These are phyloP conservation scores for Conchocele bisecta DNA, from an alignment of 2,888 invertebrate species.

Conservation along the genomic window DNA sequence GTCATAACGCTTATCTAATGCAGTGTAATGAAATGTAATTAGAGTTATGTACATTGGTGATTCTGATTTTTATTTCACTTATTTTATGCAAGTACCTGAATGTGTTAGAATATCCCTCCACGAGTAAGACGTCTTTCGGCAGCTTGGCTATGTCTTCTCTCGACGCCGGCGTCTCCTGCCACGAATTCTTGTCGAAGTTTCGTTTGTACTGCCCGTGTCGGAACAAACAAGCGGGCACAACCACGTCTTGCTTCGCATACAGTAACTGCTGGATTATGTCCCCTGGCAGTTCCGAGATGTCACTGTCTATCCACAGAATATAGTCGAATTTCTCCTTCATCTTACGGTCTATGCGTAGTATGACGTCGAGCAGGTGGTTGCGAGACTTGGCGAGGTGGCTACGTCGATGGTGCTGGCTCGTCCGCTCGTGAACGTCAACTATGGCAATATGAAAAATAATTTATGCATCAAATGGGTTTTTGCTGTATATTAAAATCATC, in stretches of 20 bases:
- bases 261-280: conserved; percentile 77
- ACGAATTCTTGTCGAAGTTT: conserved; percentile 77
- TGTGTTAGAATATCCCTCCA: conserved; percentile 76
- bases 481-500: too few species aligned
- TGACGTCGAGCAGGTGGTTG: conserved; percentile 68
- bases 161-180: conserved; percentile 76
- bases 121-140: conserved; percentile 64
- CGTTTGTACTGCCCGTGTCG: conserved; percentile 47
- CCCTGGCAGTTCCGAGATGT: conserved; percentile 68
- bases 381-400: conserved; percentile 75
- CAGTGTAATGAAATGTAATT: too few species aligned
- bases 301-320: conserved; percentile 80
- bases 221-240: conserved; percentile 73
- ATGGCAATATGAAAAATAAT: too few species aligned
- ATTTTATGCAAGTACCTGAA: too few species aligned
- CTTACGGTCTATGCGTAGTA: conserved; percentile 62
- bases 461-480: too few species aligned
- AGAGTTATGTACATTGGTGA: too few species aligned
- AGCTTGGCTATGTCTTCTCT: conserved; percentile 59
- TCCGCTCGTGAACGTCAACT: conserved; percentile 65
- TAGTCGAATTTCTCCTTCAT: conserved; percentile 61
- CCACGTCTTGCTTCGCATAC: conserved; percentile 70
- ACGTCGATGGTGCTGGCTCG: conserved; percentile 68
- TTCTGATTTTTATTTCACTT: too few species aligned
- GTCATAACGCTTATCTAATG: too few species aligned